phyloP scores from a whole-genome alignment of 2,113 vertebrate genomes.

The Perca schrenkii region DNA sequence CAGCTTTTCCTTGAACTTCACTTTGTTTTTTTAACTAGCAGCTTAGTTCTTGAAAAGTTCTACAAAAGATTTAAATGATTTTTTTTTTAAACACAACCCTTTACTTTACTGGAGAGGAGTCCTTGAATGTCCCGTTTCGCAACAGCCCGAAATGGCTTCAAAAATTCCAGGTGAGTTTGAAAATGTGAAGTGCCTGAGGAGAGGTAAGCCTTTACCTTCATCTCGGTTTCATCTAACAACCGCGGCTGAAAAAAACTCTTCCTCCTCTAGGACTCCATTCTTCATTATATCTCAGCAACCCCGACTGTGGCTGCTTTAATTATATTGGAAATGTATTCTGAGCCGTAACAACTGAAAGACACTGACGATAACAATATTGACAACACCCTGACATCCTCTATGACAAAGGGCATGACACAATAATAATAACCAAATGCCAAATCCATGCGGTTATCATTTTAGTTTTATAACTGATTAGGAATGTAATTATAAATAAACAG shows the following conservation, averaged over 20 bases:
- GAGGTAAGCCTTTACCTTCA: not conserved
- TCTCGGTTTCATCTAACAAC: constrained; percentile 1
- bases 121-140: constrained; percentile 4
- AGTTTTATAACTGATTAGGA: constrained; percentile 4
- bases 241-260: not conserved
- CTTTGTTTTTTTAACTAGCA: not conserved
- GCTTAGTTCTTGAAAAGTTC: not conserved
- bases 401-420: constrained; percentile 1
- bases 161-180: constrained; percentile 3
- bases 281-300: constrained; percentile 3
- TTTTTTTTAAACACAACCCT: not conserved
- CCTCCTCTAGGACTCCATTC: not conserved
- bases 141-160: not conserved
- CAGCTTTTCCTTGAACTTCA: not conserved
- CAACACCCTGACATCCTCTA: not conserved
- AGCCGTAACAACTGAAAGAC: not conserved
- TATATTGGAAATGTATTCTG: not conserved
- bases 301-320: not conserved
- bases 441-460: not conserved
- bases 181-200: not conserved
- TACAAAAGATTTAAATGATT: not conserved
- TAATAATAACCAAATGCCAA: not conserved
- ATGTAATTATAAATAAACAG: constrained; percentile 12
- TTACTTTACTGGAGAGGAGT: not conserved
- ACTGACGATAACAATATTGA: not conserved